Evolutionary conservation across 2,888 invertebrate genomes (phyloP).

Genomic region (Bellardia pandia): DNA sequence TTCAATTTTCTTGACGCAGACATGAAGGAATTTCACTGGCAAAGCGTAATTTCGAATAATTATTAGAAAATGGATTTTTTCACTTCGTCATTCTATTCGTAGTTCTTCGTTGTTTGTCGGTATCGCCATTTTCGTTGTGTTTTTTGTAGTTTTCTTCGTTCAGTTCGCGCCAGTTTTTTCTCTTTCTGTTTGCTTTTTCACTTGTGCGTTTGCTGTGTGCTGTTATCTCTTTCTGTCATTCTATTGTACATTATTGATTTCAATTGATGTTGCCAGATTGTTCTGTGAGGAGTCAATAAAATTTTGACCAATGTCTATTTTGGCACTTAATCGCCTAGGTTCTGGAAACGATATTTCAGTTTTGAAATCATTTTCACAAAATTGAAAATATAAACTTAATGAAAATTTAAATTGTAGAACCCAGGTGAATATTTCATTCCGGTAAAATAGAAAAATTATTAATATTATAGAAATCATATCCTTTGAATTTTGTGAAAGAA

Average conservation of each 20-base stretch:
- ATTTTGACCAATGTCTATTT: background rate
- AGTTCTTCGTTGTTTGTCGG: conserved; percentile 78
- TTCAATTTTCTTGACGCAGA: conserved; percentile 74
- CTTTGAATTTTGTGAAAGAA: too few relatives aligned
- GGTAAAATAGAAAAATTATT: too few relatives aligned
- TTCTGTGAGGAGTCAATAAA: background rate
- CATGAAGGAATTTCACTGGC: conserved; percentile 81
- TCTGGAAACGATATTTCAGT: too few relatives aligned
- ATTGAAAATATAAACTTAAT: too few relatives aligned
- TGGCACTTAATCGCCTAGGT: background rate
- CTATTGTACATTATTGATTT: conserved; percentile 58
- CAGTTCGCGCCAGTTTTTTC: conserved; percentile 73
- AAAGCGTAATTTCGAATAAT: conserved; percentile 83
- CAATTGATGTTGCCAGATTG: conserved; percentile 45
- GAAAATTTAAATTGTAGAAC: too few relatives aligned
- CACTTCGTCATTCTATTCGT: conserved; percentile 78
- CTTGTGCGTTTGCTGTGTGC: conserved; percentile 46
- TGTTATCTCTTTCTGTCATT: conserved; percentile 62
- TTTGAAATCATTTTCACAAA: too few relatives aligned
- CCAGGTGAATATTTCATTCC: too few relatives aligned
- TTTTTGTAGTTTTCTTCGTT: conserved; percentile 73
- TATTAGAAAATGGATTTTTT: conserved; percentile 81
- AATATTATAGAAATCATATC: too few relatives aligned
- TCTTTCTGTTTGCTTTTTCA: conserved; percentile 68
- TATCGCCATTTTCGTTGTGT: conserved; percentile 73